Evolutionary conservation across 2,888 invertebrate species (phyloP), one percentile per base, ranked within the genome.

Genomic region (Lasioglossum calceatum): DNA sequence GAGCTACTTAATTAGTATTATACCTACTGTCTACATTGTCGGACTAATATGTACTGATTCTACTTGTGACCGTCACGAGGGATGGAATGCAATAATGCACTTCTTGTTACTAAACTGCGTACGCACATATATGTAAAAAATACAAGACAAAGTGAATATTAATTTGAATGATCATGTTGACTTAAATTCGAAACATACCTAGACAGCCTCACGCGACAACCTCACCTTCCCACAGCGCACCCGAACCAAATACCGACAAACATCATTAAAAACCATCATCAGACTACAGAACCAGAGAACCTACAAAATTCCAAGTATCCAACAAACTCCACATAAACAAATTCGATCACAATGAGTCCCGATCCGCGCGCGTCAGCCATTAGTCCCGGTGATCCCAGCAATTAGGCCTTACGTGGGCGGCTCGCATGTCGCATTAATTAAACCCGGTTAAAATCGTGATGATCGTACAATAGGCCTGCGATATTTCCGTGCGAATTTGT

Each of bases 401-500:
- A 82, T 54, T 54, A 73, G 36, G 36, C n/a, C 36, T 44, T 16
- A 36, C 77, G 36, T 1, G n/a, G n/a, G 14, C 5, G 42, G 76
- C 32, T 39, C 70, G n/a, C 16, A 27, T 32, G 64, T 27, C 16
- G 50, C 47, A 50, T 71, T 16, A 42, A 81, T 71, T 47, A 58
- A 75, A 58, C 36, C 19, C 23, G 61, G 67, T 74, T 58, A 64
- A 42, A 77, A 54, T 23, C 32, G 27, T 23, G 44, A 74, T 70
- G 84, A 42, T 23, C 67, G 36, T 72, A 75, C 64, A 76, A 85
- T 47, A n/a, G 54, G 36, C 47, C 70, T 36, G 14, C 78, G 82
- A 82, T 84, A 73, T 71, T 77, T 75, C 50, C 27, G 61, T 58
- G 70, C 39, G 42, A 78, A 75, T 84, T 78, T 44, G 27, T 74